Percentiles rank a stretch among this genome's conserved stretches.
Evolutionary conservation across 2,797 vertebrate species (phyloP).

Genomic region (Todus mexicanus): DNA sequence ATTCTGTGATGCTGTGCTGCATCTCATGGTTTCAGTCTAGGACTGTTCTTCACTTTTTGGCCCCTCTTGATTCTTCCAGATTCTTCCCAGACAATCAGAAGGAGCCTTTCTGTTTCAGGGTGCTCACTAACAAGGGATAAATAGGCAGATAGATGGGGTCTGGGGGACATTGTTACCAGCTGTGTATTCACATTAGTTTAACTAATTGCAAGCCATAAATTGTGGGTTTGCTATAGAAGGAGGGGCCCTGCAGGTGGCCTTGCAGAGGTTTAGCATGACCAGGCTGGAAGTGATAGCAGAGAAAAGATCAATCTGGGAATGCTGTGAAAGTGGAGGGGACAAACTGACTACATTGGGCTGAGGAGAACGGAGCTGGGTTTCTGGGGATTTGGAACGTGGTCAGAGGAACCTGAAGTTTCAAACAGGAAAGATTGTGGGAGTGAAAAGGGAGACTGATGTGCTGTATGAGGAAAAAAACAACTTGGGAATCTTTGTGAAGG

Average conservation of each 20-base stretch:
- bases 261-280: background rate
- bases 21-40: background rate
- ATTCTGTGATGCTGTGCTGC: too few species aligned
- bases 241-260: background rate
- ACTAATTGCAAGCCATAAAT: background rate
- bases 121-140: background rate
- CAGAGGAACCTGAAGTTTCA: background rate
- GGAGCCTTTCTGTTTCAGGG: background rate
- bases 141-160: background rate
- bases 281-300: background rate
- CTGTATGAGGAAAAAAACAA: background rate
- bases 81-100: background rate
- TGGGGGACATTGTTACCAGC: background rate
- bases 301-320: background rate
- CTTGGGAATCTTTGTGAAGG: background rate
- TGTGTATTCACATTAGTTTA: background rate
- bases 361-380: background rate
- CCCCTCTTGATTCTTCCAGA: background rate
- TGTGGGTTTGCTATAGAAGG: background rate
- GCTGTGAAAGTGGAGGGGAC: background rate
- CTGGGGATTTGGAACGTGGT: background rate
- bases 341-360: rapidly evolving
- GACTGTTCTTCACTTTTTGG: background rate
- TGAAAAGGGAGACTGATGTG: background rate
- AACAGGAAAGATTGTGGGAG: background rate